phyloP scores from a whole-genome alignment of 2,888 invertebrate species.

The Bhutanitis thaidina region DNA sequence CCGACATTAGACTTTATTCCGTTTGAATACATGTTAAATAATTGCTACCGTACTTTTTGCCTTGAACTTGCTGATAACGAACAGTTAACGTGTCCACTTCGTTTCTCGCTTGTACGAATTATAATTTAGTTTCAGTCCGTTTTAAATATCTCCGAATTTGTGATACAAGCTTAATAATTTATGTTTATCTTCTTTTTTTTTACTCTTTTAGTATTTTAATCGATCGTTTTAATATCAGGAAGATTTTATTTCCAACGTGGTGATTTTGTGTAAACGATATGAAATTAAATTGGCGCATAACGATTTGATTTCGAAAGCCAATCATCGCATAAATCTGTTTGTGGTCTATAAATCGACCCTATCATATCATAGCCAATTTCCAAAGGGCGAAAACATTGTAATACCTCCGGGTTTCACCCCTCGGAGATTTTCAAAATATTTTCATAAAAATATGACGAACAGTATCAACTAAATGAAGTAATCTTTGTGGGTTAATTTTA shows the following conservation, averaged over 20 bases:
- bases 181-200: no score
- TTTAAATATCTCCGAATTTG: slow-evolving; percentile 1
- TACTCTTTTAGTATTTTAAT: no score
- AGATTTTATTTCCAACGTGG: neutral
- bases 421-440: no score
- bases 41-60: slow-evolving; percentile 26
- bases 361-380: no score
- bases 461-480: no score
- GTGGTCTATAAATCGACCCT: neutral
- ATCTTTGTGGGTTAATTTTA: no score
- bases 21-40: slow-evolving; percentile 30
- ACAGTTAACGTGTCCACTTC: slow-evolving; percentile 20
- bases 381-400: no score
- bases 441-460: no score
- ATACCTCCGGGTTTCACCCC: no score
- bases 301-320: neutral
- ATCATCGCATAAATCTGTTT: neutral
- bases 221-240: no score
- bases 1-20: slow-evolving; percentile 42
- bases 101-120: slow-evolving; percentile 16
- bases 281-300: neutral
- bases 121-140: slow-evolving; percentile 17
- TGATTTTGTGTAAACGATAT: neutral
- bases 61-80: slow-evolving; percentile 55
- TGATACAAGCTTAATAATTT: no score